Evolutionary conservation across 2,113 vertebrate species (phyloP).

Genomic region (Oxyura jamaicensis): DNA sequence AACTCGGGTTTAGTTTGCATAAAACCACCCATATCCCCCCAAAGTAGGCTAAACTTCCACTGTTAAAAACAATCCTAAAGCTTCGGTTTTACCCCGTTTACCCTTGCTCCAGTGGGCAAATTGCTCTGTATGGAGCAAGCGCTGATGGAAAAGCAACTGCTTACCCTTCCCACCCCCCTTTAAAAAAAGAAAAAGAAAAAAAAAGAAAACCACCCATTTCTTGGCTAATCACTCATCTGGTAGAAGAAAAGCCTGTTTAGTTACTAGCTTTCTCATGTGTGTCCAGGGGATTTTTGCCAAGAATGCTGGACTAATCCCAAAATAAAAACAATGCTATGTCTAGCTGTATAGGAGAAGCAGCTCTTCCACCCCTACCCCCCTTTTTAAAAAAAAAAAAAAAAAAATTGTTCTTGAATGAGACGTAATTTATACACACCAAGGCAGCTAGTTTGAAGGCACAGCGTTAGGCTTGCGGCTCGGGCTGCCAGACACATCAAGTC

Average conservation of each 20-base stretch:
- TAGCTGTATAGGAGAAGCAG: neutral
- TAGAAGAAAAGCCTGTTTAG: neutral
- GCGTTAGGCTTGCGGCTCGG: neutral
- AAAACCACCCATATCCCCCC: neutral
- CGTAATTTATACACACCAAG: neutral
- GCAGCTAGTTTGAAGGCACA: neutral
- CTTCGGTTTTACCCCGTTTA: accelerated
- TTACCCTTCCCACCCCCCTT: neutral
- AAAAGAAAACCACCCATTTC: neutral
- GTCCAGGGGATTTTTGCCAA: slow-evolving; percentile 10
- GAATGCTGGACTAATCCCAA: slow-evolving; percentile 14
- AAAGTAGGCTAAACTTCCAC: neutral
- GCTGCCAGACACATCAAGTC: neutral
- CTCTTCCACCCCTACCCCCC: neutral
- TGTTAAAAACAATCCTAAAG: neutral
- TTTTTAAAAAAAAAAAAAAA: too few relatives aligned
- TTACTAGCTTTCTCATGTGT: slow-evolving; percentile 2
- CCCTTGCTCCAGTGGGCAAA: neutral
- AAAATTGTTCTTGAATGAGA: neutral
- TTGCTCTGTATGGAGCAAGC: accelerated
- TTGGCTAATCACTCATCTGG: neutral
- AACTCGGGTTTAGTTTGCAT: neutral
- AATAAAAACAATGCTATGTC: neutral
- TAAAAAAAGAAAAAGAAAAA: too few relatives aligned
- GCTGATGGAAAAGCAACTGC: neutral